phyloP scores from a whole-genome alignment of 2,113 vertebrate species.

The Ceyx cyanopectus region DNA sequence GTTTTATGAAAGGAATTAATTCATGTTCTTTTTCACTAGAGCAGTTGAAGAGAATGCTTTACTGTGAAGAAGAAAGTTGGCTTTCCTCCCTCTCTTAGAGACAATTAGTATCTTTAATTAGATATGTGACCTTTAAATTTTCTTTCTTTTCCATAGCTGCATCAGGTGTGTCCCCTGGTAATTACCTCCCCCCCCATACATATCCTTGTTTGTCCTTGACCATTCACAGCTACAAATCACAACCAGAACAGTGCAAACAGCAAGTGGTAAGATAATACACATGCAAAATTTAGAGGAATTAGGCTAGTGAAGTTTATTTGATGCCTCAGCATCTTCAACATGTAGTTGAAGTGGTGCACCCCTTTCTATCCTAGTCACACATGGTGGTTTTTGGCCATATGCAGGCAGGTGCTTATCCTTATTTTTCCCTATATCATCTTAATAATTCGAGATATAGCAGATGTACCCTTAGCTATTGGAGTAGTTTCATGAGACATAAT shows the following conservation, averaged over 20 bases:
- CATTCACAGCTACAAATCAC: neutral
- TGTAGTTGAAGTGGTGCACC: neutral
- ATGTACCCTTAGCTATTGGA: neutral
- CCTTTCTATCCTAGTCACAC: neutral
- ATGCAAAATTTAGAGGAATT: neutral
- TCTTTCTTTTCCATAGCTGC: neutral
- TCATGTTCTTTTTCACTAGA: neutral
- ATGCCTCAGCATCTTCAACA: neutral
- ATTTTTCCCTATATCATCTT: neutral
- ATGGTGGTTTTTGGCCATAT: neutral
- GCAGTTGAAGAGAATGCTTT: neutral
- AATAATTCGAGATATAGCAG: neutral
- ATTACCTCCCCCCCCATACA: neutral
- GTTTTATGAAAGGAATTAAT: constrained; percentile 6
- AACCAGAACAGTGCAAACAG: neutral
- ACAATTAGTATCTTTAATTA: constrained; percentile 5
- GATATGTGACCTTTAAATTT: constrained; percentile 22
- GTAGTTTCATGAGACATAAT: neutral
- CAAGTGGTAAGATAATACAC: neutral
- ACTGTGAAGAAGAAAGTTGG: neutral
- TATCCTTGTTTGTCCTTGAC: neutral
- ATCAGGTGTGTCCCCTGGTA: neutral
- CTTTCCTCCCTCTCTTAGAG: neutral
- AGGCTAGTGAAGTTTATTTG: neutral
- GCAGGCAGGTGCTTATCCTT: neutral